A percentile compares a stretch with the other conserved stretches of the same genome.
Conservation (phyloP, 1,140 invertebrate species). For the Macrostomum lignano region DNA sequence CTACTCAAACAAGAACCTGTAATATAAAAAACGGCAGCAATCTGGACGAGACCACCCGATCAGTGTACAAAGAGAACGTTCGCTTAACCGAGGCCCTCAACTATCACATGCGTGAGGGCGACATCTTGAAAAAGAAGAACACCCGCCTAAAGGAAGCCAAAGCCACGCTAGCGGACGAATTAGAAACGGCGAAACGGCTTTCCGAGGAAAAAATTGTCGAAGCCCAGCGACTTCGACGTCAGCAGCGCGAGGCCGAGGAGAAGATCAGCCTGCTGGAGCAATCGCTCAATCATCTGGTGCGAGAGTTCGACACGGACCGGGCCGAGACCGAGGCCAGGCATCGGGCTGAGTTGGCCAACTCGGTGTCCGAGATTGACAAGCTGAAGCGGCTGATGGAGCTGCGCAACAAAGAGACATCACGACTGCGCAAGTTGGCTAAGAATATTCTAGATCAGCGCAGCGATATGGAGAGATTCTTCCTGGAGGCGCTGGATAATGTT, state of each 20-base stretch:
- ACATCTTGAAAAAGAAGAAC: slow-evolving; percentile 13
- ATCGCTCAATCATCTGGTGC: slow-evolving; percentile 19
- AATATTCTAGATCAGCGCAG: slow-evolving; percentile 25
- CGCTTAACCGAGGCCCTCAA: slow-evolving; percentile 18
- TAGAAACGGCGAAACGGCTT: slow-evolving; percentile 18
- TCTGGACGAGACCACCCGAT: slow-evolving; percentile 24
- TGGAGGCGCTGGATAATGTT: slow-evolving; percentile 20
- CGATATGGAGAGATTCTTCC: slow-evolving; percentile 25
- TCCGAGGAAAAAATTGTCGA: slow-evolving; percentile 21
- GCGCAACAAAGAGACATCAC: slow-evolving; percentile 20
- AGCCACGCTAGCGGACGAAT: slow-evolving; percentile 13
- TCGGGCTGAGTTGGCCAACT: slow-evolving; percentile 16
- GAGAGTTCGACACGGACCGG: slow-evolving; percentile 20
- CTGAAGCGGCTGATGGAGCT: slow-evolving; percentile 22
- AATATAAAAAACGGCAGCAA: too few species aligned
- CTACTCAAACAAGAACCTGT: too few species aligned
- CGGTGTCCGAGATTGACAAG: slow-evolving; percentile 17
- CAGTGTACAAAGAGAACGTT: slow-evolving; percentile 27
- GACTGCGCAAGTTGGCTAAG: slow-evolving; percentile 14
- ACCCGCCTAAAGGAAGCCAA: slow-evolving; percentile 15
- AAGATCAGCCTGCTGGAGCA: slow-evolving; percentile 20
- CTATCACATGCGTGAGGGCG: slow-evolving; percentile 15
- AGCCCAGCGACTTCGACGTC: too few species aligned
- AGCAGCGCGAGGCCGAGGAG: too few species aligned
- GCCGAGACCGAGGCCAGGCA: slow-evolving; percentile 10